Evolutionary conservation across 30 jellyfish, hydroid and myxozoan genomes (phyloP).

Genomic region (Sanderia malayensis): DNA sequence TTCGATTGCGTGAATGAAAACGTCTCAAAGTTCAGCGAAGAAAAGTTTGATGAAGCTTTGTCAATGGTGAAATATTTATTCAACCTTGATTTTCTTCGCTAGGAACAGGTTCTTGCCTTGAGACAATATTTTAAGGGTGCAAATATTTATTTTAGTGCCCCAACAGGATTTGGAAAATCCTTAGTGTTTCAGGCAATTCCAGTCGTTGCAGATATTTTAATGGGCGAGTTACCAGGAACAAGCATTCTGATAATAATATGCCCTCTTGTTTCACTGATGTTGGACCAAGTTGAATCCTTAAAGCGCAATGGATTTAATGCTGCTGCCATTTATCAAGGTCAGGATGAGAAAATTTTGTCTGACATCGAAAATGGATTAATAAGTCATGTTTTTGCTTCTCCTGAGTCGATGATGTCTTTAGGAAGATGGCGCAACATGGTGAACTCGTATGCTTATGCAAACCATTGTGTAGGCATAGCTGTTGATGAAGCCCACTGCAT

Average conservation of each 20-base stretch:
- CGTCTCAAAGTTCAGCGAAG: no score
- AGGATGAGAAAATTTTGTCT: slow-evolving; percentile 16
- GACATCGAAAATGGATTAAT: slow-evolving; percentile 8
- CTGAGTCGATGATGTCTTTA: not conserved
- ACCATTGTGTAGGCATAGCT: slow-evolving; percentile 12
- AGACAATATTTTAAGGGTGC: not conserved
- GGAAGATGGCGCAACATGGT: not conserved
- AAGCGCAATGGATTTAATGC: slow-evolving; percentile 14
- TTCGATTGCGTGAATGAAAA: no score
- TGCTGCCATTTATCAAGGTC: slow-evolving; percentile 28
- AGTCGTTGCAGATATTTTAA: slow-evolving; percentile 12
- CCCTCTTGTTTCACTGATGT: slow-evolving; percentile 26
- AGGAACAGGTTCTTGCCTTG: not conserved
- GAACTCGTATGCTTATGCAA: not conserved
- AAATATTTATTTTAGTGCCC: not conserved
- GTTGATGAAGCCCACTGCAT: slow-evolving; percentile 22
- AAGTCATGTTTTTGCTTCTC: not conserved
- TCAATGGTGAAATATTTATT: not conserved
- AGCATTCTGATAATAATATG: slow-evolving; percentile 6
- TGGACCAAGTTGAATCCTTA: slow-evolving; percentile 27
- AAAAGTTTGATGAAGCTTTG: not conserved
- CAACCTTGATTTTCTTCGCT: not conserved
- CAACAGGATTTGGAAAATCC: not conserved
- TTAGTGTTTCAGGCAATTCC: slow-evolving; percentile 2
- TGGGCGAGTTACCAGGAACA: slow-evolving; percentile 4